Evolutionary conservation across 1,140 invertebrate species (phyloP), one percentile per base, ranked within the genome.

Genomic region (Drosophila virilis): DNA sequence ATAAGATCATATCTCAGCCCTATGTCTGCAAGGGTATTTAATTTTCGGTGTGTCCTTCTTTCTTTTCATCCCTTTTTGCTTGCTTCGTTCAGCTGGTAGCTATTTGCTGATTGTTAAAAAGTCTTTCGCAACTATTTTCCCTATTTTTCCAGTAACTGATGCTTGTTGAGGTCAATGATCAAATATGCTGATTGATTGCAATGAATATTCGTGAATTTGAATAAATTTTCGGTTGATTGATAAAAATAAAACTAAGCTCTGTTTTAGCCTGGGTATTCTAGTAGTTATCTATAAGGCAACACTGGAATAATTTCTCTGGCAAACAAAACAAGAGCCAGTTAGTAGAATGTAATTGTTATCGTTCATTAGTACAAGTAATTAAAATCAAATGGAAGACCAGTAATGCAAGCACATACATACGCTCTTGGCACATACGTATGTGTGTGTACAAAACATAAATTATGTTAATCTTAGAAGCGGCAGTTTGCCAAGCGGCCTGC

Each of bases 41-140:
- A 28, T 28, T 0, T 28, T 28, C 22, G 7, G 1, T 50, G n/a
- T 54, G 15, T 66, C 45, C 1, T 13, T 35, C 38, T 17, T 28
- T 5, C 22, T 75, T 64, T 68, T 55, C 32, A 12, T 45, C 28
- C 8, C 3, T 38, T 50, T 22, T 48, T 38, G 33, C 35, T 38
- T 40, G 40, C 22, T 28, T 5, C 37, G 32, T 48, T 48, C 28
- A 13, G 15, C 28, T 50, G 48, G 13, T 32, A 54, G 33, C 33
- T 54, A 22, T 69, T 74, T 15, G 33, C 45, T 78, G 70, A 78
- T 82, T 82, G 74, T 78, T 83, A 75, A 78, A 78, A 46, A 74
- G 69, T 64, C 74, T 78, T 74, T 35, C 37, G 32, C 15, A 12
- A 48, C 45, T 52, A 64, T 65, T 74, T 58, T 72, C 10, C 54